Percentiles rank a stretch among this genome's conserved stretches.
phyloP scores from a whole-genome alignment of 2,113 vertebrate species.

The Scatophagus argus region DNA sequence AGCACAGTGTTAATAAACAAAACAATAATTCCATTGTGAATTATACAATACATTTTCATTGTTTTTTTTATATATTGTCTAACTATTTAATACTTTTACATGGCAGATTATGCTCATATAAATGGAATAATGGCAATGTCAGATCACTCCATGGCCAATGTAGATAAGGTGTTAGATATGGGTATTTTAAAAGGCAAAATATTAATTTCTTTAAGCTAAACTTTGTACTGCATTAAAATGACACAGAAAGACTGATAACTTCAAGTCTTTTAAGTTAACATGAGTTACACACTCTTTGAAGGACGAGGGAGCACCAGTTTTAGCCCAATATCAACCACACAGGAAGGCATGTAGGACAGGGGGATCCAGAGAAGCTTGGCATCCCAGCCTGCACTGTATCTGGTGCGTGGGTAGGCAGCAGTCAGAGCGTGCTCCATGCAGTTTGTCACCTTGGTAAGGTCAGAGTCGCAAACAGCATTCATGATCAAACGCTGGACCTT shows the following conservation, averaged over 20 bases:
- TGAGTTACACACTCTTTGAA: slow-evolving; percentile 77
- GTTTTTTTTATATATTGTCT: not conserved
- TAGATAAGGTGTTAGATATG: slow-evolving; percentile 32
- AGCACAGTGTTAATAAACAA: slow-evolving; percentile 33
- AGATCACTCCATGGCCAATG: slow-evolving; percentile 12
- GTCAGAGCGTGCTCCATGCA: slow-evolving; percentile 92
- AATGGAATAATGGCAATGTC: slow-evolving; percentile 1
- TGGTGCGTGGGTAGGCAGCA: slow-evolving; percentile 87
- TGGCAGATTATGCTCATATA: slow-evolving; percentile 15
- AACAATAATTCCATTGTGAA: slow-evolving; percentile 19
- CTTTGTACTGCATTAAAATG: slow-evolving; percentile 6
- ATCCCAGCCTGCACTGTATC: slow-evolving; percentile 96
- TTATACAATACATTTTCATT: slow-evolving; percentile 10
- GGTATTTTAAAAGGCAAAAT: slow-evolving; percentile 22
- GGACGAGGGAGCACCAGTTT: slow-evolving; percentile 89
- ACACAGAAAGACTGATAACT: slow-evolving; percentile 18
- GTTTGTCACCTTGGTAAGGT: slow-evolving; percentile 90
- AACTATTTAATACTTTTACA: not conserved
- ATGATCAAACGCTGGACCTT: slow-evolving; percentile 87
- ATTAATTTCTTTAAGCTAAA: not conserved
- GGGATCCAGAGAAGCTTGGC: slow-evolving; percentile 96
- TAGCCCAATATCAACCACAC: slow-evolving; percentile 86
- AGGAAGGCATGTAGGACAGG: slow-evolving; percentile 91
- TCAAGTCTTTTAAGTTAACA: not conserved
- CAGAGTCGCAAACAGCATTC: slow-evolving; percentile 88